Percentiles rank a stretch among this genome's conserved stretches.
These are phyloP conservation scores for Taeniopygia guttata DNA, from an alignment of 2,797 vertebrate species.

Conservation along the genomic window DNA sequence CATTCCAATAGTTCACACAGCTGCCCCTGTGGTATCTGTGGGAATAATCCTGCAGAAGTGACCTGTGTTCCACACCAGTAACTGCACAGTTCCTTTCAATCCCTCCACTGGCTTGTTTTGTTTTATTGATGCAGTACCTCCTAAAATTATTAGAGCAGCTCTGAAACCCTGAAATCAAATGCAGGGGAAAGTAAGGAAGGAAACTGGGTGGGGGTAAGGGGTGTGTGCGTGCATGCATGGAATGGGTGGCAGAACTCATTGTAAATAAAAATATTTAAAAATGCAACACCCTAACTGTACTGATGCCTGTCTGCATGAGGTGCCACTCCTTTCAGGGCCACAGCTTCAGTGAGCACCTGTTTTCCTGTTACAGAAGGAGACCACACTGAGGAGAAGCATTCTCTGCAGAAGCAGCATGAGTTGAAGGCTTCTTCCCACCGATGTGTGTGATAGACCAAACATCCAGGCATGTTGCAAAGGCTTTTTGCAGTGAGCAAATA, in stretches of 20 bases:
- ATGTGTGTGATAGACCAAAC: background rate
- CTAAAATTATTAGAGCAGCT: background rate
- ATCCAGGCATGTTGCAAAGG: background rate
- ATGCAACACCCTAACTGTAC: background rate
- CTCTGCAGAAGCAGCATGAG: background rate
- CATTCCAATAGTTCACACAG: background rate
- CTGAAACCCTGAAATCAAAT: background rate
- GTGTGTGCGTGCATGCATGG: rapidly evolving
- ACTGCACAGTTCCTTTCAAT: background rate
- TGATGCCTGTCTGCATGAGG: background rate
- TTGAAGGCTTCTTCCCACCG: rapidly evolving
- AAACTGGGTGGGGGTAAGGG: background rate
- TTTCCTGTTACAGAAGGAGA: background rate
- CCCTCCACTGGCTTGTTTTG: background rate
- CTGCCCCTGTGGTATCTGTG: background rate
- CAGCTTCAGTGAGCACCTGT: background rate
- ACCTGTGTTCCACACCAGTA: background rate
- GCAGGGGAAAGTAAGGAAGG: background rate
- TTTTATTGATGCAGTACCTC: background rate
- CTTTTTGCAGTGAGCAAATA: background rate
- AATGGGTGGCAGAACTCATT: rapidly evolving
- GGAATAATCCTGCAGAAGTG: background rate
- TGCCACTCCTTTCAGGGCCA: background rate
- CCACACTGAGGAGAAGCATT: background rate
- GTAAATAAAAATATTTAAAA: background rate